Evolutionary conservation across 2,113 vertebrate genomes (phyloP).

Genomic region (Gnathochromis pfefferi): DNA sequence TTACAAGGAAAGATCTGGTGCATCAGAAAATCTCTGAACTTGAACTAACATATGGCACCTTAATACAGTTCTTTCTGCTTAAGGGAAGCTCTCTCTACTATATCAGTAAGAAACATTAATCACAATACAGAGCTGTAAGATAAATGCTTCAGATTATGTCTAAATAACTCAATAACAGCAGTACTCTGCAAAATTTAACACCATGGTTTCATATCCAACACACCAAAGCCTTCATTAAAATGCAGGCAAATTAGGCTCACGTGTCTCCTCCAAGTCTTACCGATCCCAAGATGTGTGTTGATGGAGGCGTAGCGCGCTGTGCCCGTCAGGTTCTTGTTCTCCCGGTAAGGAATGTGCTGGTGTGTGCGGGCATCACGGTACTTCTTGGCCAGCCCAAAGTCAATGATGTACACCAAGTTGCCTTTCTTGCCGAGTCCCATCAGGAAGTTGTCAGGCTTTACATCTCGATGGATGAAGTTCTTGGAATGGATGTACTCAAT

Average conservation of each 20-base stretch:
- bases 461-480: conserved; percentile 96
- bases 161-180: not conserved
- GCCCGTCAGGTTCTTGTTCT: conserved; percentile 97
- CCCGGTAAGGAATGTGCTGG: conserved; percentile 96
- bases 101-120: not conserved
- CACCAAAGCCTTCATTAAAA: not conserved
- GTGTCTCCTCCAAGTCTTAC: conserved; percentile 61
- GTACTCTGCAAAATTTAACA: not conserved
- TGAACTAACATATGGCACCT: not conserved
- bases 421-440: conserved; percentile 98
- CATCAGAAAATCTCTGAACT: not conserved
- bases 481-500: conserved; percentile 99
- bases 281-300: conserved; percentile 95
- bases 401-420: conserved; percentile 97
- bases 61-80: not conserved
- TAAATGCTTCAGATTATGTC: not conserved
- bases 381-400: conserved; percentile 96
- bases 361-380: conserved; percentile 94
- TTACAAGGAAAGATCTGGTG: not conserved
- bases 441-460: conserved; percentile 95
- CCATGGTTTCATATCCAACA: not conserved
- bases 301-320: conserved; percentile 95
- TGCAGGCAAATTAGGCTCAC: not conserved
- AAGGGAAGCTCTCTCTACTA: not conserved
- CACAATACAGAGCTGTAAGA: not conserved